Conservation (phyloP, 2,888 invertebrate species). For the Leptinotarsa juncta region DNA sequence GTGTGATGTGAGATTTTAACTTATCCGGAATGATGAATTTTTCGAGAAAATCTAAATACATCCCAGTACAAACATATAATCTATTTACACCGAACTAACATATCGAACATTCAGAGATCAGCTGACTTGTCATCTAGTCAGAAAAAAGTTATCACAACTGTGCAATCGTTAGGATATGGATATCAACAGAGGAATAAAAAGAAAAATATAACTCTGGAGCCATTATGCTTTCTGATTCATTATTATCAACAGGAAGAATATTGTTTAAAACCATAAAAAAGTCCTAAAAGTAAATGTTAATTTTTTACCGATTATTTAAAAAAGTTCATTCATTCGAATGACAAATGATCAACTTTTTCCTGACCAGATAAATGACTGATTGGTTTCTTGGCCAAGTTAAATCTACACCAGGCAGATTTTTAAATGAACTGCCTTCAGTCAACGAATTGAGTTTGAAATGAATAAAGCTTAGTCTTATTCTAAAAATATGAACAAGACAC, state of each 20-base stretch:
- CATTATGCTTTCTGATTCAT: too few species aligned
- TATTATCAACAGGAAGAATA: too few species aligned
- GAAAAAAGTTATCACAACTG: neutral
- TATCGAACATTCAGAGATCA: conserved; percentile 4
- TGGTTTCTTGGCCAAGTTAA: neutral
- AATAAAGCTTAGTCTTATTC: conserved; percentile 11
- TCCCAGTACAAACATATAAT: conserved; percentile 8
- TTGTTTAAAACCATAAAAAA: too few species aligned
- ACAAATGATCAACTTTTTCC: neutral
- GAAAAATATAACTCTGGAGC: too few species aligned
- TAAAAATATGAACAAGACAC: conserved; percentile 50
- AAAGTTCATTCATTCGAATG: too few species aligned
- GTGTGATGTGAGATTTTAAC: neutral
- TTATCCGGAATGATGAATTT: neutral
- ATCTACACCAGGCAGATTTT: too few species aligned
- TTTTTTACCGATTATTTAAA: too few species aligned
- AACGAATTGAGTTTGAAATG: neutral
- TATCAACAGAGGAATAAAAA: too few species aligned
- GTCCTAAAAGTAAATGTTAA: too few species aligned
- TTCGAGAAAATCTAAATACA: conserved; percentile 5
- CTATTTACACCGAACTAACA: conserved; percentile 5
- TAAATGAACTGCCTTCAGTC: neutral
- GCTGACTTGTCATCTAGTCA: neutral
- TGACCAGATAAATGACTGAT: neutral
- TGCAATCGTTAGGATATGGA: too few species aligned